Conservation (phyloP, 64 coral and sea anemone species). For the Orbicella faveolata region DNA sequence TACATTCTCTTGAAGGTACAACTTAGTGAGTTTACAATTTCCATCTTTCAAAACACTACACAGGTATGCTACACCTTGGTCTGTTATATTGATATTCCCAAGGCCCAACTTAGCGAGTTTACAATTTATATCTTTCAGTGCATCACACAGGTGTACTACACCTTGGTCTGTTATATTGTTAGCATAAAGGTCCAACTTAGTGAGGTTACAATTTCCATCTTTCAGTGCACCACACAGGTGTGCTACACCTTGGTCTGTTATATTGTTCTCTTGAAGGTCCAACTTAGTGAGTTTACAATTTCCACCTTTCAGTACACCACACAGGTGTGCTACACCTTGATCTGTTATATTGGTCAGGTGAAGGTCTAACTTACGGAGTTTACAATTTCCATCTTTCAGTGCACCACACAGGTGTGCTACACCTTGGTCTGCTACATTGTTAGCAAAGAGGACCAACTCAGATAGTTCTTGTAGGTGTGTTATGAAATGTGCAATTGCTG, state of each 20-base stretch:
- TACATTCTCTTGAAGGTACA: too few relatives aligned
- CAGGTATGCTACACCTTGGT: too few relatives aligned
- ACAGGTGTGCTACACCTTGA: background rate
- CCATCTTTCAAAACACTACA: too few relatives aligned
- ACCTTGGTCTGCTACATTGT: background rate
- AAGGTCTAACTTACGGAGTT: background rate
- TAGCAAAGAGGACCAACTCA: background rate
- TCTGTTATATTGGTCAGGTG: background rate
- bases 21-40: too few relatives aligned
- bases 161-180: background rate
- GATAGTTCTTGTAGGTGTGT: background rate
- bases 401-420: background rate
- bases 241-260: background rate
- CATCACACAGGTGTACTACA: background rate
- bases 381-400: background rate
- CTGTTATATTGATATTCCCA: background rate
- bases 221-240: background rate
- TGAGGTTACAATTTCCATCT: background rate
- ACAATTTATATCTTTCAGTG: too few relatives aligned
- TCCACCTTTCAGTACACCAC: too few relatives aligned
- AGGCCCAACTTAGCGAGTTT: too few relatives aligned
- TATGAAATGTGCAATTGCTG: constrained; percentile 25
- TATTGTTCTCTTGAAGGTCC: background rate
- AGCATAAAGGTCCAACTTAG: background rate
- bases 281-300: background rate